Evolutionary conservation across 1,140 invertebrate genomes (phyloP), one percentile per base, ranked within the genome.

Genomic region (Gryon sp.): DNA sequence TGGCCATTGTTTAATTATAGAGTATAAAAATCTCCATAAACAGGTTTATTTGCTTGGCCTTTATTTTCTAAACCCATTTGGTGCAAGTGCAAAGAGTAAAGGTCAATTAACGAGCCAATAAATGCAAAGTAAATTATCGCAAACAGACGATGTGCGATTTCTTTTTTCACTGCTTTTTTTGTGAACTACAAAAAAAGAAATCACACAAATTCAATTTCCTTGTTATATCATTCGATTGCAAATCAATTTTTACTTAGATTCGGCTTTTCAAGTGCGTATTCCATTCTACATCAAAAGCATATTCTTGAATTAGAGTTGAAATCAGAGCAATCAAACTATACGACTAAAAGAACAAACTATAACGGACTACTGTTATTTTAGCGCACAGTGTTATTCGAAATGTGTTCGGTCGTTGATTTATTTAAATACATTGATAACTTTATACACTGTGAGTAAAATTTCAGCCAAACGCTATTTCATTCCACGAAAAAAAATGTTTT

Each of bases 271-370:
- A 45, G 41, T 46, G 28, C 30, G 19, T 50, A 48, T 62, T 48
- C 32, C n/a, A 48, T 48, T 62, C 59, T 30, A 50, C 30, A 22
- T 32, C 28, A 14, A 26, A 15, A 26, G 11, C 8, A 15, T 26
- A 30, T 62, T 36, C 43, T 62, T 20, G 43, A 48, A 46, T 62
- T 62, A 48, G 30, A 62, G 19, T 16, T 36, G 18, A 48, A 62
- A 62, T 48, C 57, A 20, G 43, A 26, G 2, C 41, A 32, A 48
- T 62, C 26, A 62, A 62, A 46, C 19, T 26, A 18, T 12, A 38
- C 43, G 22, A 26, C 14, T 28, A 48, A 62, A 62, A 62, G 43
- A 62, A 48, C 22, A 28, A 40, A n/a, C n/a, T n/a, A n/a, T n/a
- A n/a, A n/a, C n/a, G n/a, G n/a, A 22, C 40, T 14, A 14, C 24